These are phyloP conservation scores for Hestina assimilis DNA, from an alignment of 1,140 invertebrate species.

Conservation along the genomic window DNA sequence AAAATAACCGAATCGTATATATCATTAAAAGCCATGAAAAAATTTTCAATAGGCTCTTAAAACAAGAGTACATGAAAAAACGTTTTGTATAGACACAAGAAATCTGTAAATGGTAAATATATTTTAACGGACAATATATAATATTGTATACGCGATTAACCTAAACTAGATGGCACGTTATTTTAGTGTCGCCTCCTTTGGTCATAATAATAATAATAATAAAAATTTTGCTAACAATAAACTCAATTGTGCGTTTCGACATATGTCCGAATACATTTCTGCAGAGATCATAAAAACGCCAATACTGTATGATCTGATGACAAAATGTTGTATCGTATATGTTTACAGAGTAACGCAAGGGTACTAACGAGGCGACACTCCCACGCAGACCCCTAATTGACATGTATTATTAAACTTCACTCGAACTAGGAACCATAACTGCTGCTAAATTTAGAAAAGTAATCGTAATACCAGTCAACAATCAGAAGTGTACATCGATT, in stretches of 20 bases:
- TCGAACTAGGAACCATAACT: slow-evolving; percentile 79
- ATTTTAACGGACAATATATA: slow-evolving; percentile 79
- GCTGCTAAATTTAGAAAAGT: slow-evolving; percentile 76
- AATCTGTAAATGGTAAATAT: slow-evolving; percentile 80
- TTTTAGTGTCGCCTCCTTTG: slow-evolving; percentile 76
- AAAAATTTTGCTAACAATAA: slow-evolving; percentile 58
- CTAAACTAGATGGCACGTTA: slow-evolving; percentile 80
- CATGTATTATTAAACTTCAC: slow-evolving; percentile 78
- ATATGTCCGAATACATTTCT: slow-evolving; percentile 16
- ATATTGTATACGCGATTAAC: slow-evolving; percentile 77
- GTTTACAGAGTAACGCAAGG: slow-evolving; percentile 38
- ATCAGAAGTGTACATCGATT: slow-evolving; percentile 30
- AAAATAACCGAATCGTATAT: slow-evolving; percentile 60
- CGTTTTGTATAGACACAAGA: slow-evolving; percentile 78
- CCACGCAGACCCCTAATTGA: slow-evolving; percentile 77
- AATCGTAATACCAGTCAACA: slow-evolving; percentile 62
- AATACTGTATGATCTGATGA: slow-evolving; percentile 12
- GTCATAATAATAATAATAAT: slow-evolving; percentile 61
- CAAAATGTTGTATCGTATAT: slow-evolving; percentile 16
- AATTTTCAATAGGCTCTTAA: slow-evolving; percentile 77
- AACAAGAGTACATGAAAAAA: slow-evolving; percentile 79
- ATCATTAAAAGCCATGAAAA: slow-evolving; percentile 54
- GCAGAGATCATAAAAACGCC: slow-evolving; percentile 15
- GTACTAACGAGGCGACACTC: slow-evolving; percentile 63
- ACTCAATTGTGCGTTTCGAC: slow-evolving; percentile 73